Base-by-base conservation (phyloP, 2,797 vertebrate species). In the Tenualosa thibaudeaui region DNA sequence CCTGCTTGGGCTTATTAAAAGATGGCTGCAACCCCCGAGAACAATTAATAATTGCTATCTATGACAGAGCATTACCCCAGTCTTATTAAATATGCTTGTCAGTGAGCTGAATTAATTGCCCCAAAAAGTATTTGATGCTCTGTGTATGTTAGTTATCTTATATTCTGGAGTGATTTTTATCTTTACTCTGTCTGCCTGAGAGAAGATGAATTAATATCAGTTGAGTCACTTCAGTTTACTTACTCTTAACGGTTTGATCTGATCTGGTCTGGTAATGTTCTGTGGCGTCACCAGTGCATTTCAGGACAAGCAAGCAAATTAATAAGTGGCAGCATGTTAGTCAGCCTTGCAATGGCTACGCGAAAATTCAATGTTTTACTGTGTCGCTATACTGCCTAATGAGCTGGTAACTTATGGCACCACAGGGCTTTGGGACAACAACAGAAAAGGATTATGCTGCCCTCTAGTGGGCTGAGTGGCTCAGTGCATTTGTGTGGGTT, bases 381-480 rank as follows among this genome's bases (percentile, higher is more conserved):
- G 40, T 40, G 37, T 40, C 22, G 40, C 17, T 46, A 78, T 78
- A 78, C 15, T 43, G 71, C 5, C 71, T 17, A 78, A 78, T 78
- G 37, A 78, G 37, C 37, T 78, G 71, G 40, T 43, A 78, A 78
- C 71, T 19, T 43, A 8, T 43, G 17, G 26, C 71, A 43, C 40
- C 19, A 46, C 71, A 78, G 40, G 37, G 15, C 40, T 46, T 22
- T 43, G 19, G 15, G 40, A 78, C 19, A 2, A n/a, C 15, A 78
- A 22, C 19, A 78, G 37, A 43, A 78, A 22, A 46, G 40, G 71
- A 17, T 60, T 81, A 87, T 89, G 87, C 86, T 87, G 54, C 71
- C 85, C 87, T 90, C 91, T 89, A 78, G 89, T 89, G 90, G 89
- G 31, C 15, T 15, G 54, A 81, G 17, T 3, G 56, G 2, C 9